These are phyloP conservation scores for Falco concolor DNA, from an alignment of 2,797 vertebrate genomes.

Conservation along the genomic window DNA sequence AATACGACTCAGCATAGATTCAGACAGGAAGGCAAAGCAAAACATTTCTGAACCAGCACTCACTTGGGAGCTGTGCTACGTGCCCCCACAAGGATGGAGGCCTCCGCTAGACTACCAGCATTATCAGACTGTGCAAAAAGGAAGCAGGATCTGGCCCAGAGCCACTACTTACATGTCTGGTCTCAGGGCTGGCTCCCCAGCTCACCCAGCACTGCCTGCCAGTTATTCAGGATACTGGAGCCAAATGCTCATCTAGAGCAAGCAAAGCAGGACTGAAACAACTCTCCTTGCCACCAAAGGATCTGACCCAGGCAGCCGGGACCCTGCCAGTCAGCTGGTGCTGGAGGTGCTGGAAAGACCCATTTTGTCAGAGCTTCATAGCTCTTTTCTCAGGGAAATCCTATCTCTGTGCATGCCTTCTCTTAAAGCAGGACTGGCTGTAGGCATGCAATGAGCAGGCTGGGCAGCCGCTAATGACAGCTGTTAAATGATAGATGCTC, in stretches of 20 bases:
- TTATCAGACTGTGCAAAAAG: not conserved
- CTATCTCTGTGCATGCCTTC: not conserved
- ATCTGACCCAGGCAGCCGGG: not conserved
- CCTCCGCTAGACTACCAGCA: not conserved
- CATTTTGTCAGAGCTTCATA: not conserved
- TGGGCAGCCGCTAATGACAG: not conserved
- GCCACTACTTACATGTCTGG: not conserved
- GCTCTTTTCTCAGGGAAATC: not conserved
- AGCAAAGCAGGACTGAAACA: not conserved
- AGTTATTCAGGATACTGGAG: not conserved
- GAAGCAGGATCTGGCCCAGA: not conserved
- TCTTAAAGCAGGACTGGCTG: not conserved
- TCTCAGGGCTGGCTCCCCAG: not conserved
- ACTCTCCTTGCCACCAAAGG: not conserved
- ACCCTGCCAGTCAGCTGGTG: not conserved
- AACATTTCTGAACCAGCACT: not conserved
- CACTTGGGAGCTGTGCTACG: not conserved
- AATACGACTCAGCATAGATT: not conserved
- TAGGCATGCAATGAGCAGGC: not conserved
- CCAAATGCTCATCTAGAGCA: not conserved
- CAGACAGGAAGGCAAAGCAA: constrained; percentile 24
- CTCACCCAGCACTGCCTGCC: not conserved
- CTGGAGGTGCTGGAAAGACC: not conserved
- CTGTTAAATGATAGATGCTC: not conserved
- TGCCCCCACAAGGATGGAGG: not conserved